Base-by-base conservation (phyloP, 2,113 vertebrate species). In the Mirza zaza region DNA sequence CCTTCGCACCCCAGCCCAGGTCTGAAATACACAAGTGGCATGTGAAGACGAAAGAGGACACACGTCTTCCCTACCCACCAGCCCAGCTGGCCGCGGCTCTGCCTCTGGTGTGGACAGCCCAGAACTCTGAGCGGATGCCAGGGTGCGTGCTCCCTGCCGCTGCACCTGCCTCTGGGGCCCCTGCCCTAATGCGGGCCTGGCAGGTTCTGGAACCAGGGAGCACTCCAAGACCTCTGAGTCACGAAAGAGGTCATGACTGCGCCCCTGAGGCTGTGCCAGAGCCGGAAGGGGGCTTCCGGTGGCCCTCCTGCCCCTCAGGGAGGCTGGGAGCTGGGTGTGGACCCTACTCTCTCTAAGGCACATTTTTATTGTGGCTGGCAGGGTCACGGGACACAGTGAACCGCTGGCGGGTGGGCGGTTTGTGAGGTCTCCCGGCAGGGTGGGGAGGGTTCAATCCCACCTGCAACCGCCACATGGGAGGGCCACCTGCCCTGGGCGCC, bases 101-200 rank as follows among this genome's bases (percentile, higher is more conserved):
- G 34, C 15, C 6, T 63, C 83, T 77, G 29, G 8, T n/a, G 32
- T 34, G 79, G 59, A 70, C 42, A 0, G n/a, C 45, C 23, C 21
- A 21, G 32, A 55, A 42, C 59, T 52, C 61, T 61, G n/a, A 23
- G 84, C 42, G 68, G 68, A 70, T 36, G 39, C 50, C 8, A 9
- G 4, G 27, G 42, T 39, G 34, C 34, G 0, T 1, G 1, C 5
- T 5, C 21, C 25, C 34, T 29, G 34, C 10, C 6, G 11, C 32
- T 63, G 3, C 73, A 2, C 36, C 27, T 21, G 70, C 50, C 59
- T 65, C n/a, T n/a, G 50, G 77, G 27, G 15, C 20, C 9, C 61
- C 61, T 13, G 61, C 61, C 61, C 27, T 29, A 29, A 29, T 12
- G 61, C n/a, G 67, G 17, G 67, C 27, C 1, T 8, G 27, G 6